Evolutionary conservation across 2,113 vertebrate genomes (phyloP).

Genomic region (Nipponia nippon): DNA sequence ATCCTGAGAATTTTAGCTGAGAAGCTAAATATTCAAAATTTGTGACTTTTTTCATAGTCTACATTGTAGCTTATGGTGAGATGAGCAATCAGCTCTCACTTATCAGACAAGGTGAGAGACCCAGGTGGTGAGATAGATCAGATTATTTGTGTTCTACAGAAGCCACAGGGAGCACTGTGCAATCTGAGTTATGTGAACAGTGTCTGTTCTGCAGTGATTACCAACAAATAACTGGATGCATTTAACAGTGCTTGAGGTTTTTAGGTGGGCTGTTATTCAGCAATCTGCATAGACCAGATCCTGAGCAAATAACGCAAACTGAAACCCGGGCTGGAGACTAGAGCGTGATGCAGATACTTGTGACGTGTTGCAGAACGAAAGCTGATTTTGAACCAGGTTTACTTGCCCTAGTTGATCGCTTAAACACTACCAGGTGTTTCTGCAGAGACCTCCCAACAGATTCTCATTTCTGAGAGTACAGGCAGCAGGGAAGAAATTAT

Average conservation of each 20-base stretch:
- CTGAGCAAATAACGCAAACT: background rate
- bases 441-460: background rate
- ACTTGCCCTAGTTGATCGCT: background rate
- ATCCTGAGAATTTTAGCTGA: background rate
- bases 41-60: background rate
- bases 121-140: background rate
- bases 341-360: background rate
- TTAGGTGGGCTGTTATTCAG: background rate
- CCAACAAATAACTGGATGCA: background rate
- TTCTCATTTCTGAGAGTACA: background rate
- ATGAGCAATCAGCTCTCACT: background rate
- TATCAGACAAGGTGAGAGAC: background rate
- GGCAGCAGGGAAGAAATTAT: background rate
- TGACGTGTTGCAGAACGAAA: background rate
- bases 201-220: background rate
- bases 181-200: background rate
- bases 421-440: background rate
- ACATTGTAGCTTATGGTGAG: background rate
- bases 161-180: background rate
- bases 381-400: background rate
- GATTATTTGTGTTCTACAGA: background rate
- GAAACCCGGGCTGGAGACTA: background rate
- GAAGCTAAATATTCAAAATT: background rate
- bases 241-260: background rate
- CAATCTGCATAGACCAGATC: background rate